These are phyloP conservation scores for Tetanocera ferruginea DNA, from an alignment of 2,888 invertebrate species.

Conservation along the genomic window DNA sequence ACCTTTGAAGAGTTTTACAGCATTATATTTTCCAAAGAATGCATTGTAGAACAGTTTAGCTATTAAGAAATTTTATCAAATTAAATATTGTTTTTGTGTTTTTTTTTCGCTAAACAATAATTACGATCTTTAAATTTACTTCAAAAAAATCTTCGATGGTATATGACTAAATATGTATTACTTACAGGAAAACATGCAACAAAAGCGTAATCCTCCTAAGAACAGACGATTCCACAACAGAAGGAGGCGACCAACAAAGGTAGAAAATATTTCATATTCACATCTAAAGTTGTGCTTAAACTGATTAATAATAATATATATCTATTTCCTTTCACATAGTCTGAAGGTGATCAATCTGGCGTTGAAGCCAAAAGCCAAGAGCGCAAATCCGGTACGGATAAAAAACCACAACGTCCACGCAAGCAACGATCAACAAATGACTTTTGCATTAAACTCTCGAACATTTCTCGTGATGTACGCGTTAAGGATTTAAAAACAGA, in stretches of 20 bases:
- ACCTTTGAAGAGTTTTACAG: too few relatives aligned
- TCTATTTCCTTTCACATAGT: slow-evolving; percentile 52
- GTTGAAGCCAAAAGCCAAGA: slow-evolving; percentile 65
- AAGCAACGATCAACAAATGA: slow-evolving; percentile 61
- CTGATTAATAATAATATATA: background rate
- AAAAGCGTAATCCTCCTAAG: slow-evolving; percentile 60
- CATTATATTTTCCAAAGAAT: too few relatives aligned
- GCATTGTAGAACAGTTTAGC: too few relatives aligned
- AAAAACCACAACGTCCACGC: slow-evolving; percentile 50
- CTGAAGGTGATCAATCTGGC: slow-evolving; percentile 67
- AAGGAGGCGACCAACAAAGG: slow-evolving; percentile 66
- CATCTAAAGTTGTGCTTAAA: background rate
- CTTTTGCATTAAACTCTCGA: slow-evolving; percentile 74
- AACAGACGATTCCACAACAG: slow-evolving; percentile 62
- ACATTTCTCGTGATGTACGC: slow-evolving; percentile 79
- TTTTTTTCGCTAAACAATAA: too few relatives aligned
- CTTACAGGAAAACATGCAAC: slow-evolving; percentile 45
- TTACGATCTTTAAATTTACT: too few relatives aligned
- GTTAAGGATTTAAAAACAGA: slow-evolving; percentile 83
- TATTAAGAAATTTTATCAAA: too few relatives aligned
- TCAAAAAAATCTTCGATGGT: too few relatives aligned
- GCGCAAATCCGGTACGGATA: slow-evolving; percentile 58
- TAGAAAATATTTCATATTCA: slow-evolving; percentile 43
- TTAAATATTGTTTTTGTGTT: too few relatives aligned
- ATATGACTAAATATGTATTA: too few relatives aligned